Base-by-base conservation (phyloP, 2,113 vertebrate species). In the Mustela lutreola region DNA sequence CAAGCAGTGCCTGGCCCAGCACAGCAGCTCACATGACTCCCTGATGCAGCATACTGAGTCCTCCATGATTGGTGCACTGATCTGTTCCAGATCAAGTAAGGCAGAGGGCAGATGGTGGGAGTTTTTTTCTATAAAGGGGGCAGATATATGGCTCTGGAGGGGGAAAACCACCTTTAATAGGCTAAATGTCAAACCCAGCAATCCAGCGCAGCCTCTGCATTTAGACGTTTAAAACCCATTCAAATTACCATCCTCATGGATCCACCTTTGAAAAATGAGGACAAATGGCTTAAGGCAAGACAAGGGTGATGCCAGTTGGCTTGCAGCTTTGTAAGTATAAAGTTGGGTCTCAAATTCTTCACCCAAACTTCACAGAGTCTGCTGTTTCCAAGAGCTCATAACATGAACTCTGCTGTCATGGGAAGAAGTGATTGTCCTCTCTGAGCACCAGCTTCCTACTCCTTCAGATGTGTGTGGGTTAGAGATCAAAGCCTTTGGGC, bases 401-500 rank as follows among this genome's bases (percentile, higher is more conserved):
- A 42, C 7, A 11, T 12, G 6, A 50, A 26, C 36, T 76, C 15
- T 45, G 18, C 65, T 58, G 10, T 28, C 75, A 26, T 4, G 50
- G 50, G 86, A 83, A 42, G 70, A 67, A 89, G 10, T 9, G 26
- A 19, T 12, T 5, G 5, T n/a, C 58, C 92, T 82, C 39, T 36
- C 31, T 39, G 48, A 85, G 42, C 36, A 48, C n/a, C 22, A 48
- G 36, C 53, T 84, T 28, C 39, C 83, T 18, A 48, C 22, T 50
- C 71, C 92, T 89, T 96, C 91, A 95, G 71, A 76, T 75, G 0
- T 58, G 48, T 65, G 11, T 96, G 94, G 67, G 85, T 62, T 67
- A 81, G 97, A 76, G 70, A 89, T 82, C 88, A 94, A 93, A 94
- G 85, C 85, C 92, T 91, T 65, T 89, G 73, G 48, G 91, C 71